Evolutionary conservation across 2,113 vertebrate genomes (phyloP), one percentile per base, ranked within the genome.

Genomic region (Oncorhynchus nerka): DNA sequence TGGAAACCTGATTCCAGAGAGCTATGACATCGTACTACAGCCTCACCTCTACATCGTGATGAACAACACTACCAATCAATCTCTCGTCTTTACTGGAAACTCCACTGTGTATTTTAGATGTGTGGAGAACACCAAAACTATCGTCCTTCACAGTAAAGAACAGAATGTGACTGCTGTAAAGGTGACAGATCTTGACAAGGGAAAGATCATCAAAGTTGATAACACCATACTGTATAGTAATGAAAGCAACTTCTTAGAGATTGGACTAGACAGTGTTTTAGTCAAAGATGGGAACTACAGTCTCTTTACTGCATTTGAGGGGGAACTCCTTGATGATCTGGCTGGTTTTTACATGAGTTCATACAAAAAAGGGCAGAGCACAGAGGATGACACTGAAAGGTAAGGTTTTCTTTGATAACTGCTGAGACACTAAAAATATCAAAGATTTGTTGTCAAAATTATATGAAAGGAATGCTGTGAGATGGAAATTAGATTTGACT

Each of bases 71-170:
- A 2, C 4, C 0, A 57, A 93, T 0, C 90, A 92, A 75, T 88
- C 81, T 0, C 90, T 92, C 24, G 2, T 68, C 65, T 97, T 98
- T 80, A 83, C 48, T 0, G 94, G 94, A 1, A 88, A 86, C 74
- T 92, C 90, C 1, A 92, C 88, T 0, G 88, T 94, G 11, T 22
- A 11, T 55, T 88, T 94, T 0, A 0, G 0, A 3, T 98, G 97
- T 3, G 0, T 22, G 0, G 19, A 88, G 15, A 0, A 8, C 9
- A 97, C 97, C 0, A 0, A 75, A 3, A 73, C 88, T 79, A 94
- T 99, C 85, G 90, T 94, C 71, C 94, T 99, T 77, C 94, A 99
- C 88, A 96, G 94, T 92, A 89, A 83, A 45, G 39, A 45, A 57
- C 94, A 97, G 77, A 84, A 64, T 0, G 81, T 97, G 16, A 92